Percentiles rank a stretch among this genome's conserved stretches.
Conservation (phyloP, 2,113 vertebrate genomes). For the Rafetus swinhoei region DNA sequence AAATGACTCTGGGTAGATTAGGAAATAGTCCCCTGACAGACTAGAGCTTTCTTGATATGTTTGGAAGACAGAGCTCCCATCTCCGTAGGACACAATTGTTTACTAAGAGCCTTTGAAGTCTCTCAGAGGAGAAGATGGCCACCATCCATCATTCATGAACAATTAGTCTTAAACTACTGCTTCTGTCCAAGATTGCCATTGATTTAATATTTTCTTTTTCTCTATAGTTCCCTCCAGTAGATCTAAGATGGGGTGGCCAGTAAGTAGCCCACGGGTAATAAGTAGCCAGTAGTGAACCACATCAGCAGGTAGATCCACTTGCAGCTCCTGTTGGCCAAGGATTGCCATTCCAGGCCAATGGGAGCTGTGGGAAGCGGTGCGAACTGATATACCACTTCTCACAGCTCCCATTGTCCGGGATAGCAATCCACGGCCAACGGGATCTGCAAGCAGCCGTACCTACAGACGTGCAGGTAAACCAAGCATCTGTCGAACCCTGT, state of each 20-base stretch:
- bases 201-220: not conserved
- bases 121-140: constrained; percentile 26
- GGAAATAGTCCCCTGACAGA: constrained; percentile 68
- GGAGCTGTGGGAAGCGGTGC: no score
- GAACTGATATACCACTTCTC: no score
- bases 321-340: no score
- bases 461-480: no score
- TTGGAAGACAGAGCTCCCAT: constrained; percentile 30
- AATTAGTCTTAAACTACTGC: not conserved
- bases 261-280: no score
- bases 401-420: no score
- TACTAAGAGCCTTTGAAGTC: not conserved
- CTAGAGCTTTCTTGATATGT: constrained; percentile 48
- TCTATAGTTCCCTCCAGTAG: not conserved
- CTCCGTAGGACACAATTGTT: constrained; percentile 56
- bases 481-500: no score
- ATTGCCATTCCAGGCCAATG: no score
- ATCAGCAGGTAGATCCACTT: no score
- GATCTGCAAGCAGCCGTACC: no score
- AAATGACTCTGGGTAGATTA: not conserved
- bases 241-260: not conserved
- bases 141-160: not conserved
- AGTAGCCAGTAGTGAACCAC: no score
- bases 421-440: no score
- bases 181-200: not conserved